Evolutionary conservation across 30 jellyfish, hydroid and myxozoan species (phyloP).

Genomic region (Pelagia noctiluca): DNA sequence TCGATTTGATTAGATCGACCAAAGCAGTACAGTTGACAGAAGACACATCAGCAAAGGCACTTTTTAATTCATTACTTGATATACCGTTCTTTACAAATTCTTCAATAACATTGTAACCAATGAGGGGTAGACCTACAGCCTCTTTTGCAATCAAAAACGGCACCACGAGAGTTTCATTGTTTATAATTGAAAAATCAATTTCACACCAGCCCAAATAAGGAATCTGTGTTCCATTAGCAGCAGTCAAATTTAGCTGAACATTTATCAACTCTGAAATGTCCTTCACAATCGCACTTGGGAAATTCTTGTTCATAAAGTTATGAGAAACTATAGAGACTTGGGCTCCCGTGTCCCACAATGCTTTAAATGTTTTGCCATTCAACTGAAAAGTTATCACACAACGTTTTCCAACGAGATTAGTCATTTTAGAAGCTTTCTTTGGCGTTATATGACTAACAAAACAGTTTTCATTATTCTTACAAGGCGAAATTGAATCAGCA

Average conservation of each 20-base stretch:
- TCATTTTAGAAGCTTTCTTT: conserved; percentile 13
- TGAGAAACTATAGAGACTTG: conserved; percentile 41
- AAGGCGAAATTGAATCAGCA: conserved; percentile 2
- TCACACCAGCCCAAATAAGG: conserved; percentile 40
- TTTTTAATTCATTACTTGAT: background rate
- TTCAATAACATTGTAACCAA: conserved; percentile 9
- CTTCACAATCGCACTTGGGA: conserved; percentile 13
- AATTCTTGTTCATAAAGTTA: conserved; percentile 16
- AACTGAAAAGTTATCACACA: conserved; percentile 13
- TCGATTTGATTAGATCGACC: background rate
- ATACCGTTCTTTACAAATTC: conserved; percentile 3
- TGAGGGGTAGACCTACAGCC: conserved; percentile 8
- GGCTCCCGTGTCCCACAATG: conserved; percentile 51
- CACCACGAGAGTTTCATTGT: background rate
- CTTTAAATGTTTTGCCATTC: conserved; percentile 8
- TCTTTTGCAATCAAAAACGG: conserved; percentile 26
- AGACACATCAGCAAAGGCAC: conserved; percentile 11
- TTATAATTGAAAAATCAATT: background rate
- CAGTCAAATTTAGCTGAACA: conserved; percentile 3
- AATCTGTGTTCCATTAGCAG: conserved; percentile 46
- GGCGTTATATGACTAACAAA: conserved; percentile 44
- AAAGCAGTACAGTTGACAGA: background rate
- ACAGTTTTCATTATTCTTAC: background rate
- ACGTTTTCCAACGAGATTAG: conserved; percentile 25
- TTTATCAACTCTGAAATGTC: conserved; percentile 32